Evolutionary conservation across 2,888 invertebrate genomes (phyloP).

Genomic region (Minunthozetes semirufus): DNA sequence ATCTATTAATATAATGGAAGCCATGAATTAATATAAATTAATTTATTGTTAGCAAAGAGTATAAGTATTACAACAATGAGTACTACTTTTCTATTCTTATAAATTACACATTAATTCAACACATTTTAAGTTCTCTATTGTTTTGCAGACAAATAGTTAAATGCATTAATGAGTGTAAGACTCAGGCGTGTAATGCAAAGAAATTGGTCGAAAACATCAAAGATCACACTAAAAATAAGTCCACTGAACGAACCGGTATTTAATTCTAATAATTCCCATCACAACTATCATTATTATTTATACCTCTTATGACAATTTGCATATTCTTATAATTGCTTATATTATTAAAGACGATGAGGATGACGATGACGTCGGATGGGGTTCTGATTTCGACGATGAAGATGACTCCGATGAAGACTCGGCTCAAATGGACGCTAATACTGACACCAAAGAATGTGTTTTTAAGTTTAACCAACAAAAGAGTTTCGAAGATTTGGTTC

Average conservation of each 20-base stretch:
- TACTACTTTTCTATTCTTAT: not conserved
- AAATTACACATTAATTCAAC: not conserved
- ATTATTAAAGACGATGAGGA: slow-evolving; percentile 33
- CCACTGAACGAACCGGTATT: slow-evolving; percentile 17
- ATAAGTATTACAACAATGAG: not conserved
- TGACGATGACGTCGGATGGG: slow-evolving; percentile 41
- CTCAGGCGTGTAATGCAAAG: slow-evolving; percentile 42
- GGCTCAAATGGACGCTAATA: no score
- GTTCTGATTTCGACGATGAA: slow-evolving; percentile 42
- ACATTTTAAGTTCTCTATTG: not conserved
- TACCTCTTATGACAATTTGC: slow-evolving; percentile 1
- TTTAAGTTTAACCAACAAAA: not conserved
- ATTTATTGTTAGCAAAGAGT: no score
- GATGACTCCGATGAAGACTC: slow-evolving; percentile 40
- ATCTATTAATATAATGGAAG: no score
- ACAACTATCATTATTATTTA: not conserved
- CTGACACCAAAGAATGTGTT: no score
- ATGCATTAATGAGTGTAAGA: slow-evolving; percentile 43
- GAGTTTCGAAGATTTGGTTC: not conserved
- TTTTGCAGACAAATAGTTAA: slow-evolving; percentile 42
- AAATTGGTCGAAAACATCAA: slow-evolving; percentile 33
- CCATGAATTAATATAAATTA: no score
- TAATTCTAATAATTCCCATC: not conserved
- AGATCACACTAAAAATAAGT: not conserved
- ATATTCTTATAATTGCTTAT: not conserved